phyloP scores from a whole-genome alignment of 2,888 invertebrate species.

The Lasioglossum marginatum region DNA sequence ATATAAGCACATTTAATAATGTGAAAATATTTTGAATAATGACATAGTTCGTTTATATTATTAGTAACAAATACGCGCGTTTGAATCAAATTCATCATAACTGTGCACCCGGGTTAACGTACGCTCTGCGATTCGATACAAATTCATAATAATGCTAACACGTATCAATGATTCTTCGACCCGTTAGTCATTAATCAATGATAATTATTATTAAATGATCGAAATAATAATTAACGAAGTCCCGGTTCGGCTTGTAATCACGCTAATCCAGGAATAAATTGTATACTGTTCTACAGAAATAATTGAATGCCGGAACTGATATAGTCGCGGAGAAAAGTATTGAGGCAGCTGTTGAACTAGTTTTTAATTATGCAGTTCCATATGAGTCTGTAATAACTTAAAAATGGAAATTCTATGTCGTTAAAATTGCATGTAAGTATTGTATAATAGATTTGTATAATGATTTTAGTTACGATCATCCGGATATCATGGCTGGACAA shows the following conservation, averaged over 20 bases:
- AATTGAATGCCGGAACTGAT: neutral
- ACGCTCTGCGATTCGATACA: neutral
- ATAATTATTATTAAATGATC: neutral
- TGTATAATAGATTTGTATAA: neutral
- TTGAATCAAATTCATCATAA: neutral
- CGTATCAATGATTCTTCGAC: neutral
- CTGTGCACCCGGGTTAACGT: neutral
- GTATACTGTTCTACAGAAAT: neutral
- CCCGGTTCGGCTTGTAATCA: neutral
- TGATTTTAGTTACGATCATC: constrained; percentile 93
- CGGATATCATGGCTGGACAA: constrained; percentile 97
- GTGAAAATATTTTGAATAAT: no score
- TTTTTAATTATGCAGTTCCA: neutral
- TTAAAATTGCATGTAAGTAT: neutral
- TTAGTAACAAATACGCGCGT: neutral
- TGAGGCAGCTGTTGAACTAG: neutral
- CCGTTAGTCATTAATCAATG: neutral
- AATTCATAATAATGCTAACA: neutral
- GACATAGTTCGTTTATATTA: neutral
- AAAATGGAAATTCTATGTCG: neutral
- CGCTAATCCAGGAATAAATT: neutral
- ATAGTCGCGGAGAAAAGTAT: neutral
- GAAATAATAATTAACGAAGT: constrained; percentile 3
- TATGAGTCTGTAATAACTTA: neutral
- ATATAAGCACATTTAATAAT: no score